Conservation (phyloP, 2,888 invertebrate species). For the Ditylenchus weischeri region DNA sequence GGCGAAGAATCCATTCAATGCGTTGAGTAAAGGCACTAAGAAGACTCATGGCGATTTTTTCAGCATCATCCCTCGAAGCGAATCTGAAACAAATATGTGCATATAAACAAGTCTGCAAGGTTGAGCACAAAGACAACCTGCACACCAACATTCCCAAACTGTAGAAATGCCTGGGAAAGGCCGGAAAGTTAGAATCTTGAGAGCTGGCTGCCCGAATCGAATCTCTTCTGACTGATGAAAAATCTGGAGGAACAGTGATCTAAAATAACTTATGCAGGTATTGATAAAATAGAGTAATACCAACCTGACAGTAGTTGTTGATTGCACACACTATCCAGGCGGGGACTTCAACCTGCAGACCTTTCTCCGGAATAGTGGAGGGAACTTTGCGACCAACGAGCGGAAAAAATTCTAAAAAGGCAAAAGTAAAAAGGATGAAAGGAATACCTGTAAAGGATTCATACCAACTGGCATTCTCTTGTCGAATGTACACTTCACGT, state of each 20-base stretch:
- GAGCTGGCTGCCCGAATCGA: neutral
- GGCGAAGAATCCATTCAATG: constrained; percentile 1
- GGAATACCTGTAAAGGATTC: too few relatives aligned
- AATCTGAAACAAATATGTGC: neutral
- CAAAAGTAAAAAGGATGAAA: neutral
- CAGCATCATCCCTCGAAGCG: neutral
- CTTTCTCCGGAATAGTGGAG: neutral
- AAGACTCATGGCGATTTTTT: neutral
- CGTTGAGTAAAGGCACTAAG: neutral
- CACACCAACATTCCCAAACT: neutral
- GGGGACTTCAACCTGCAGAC: neutral
- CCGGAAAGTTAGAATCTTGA: neutral
- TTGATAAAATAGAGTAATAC: too few relatives aligned
- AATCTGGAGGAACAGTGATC: neutral
- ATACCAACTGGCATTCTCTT: neutral
- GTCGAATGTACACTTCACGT: neutral
- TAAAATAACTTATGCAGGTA: neutral
- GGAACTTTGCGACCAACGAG: neutral
- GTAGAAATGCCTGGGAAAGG: neutral
- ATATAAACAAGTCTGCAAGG: neutral
- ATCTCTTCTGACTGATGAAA: neutral
- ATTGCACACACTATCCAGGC: neutral
- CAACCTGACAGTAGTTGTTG: neutral
- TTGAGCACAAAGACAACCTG: too few relatives aligned
- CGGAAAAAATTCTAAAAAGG: constrained; percentile 4